Percentiles rank a stretch among this genome's conserved stretches.
phyloP scores from a whole-genome alignment of 2,888 invertebrate genomes.

The Hartigia nigra region DNA sequence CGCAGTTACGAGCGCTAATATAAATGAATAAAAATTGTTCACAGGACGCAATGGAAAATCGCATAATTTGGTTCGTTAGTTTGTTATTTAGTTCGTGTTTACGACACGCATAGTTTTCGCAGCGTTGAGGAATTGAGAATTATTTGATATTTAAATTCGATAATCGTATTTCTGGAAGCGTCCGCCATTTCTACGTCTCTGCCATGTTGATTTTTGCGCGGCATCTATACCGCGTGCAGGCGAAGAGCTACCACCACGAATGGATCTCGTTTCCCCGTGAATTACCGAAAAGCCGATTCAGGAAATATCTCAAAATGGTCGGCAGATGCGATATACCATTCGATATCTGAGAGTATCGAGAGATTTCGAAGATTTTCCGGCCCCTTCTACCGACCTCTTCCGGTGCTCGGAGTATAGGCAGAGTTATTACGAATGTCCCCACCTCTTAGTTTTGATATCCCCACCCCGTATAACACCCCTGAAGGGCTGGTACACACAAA shows the following conservation, averaged over 20 bases:
- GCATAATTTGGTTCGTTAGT: constrained; percentile 62
- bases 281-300: background rate
- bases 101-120: constrained; percentile 36
- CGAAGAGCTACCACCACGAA: constrained; percentile 8
- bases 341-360: background rate
- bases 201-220: constrained; percentile 61
- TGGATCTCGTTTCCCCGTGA: background rate
- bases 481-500: constrained; percentile 50
- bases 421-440: constrained; percentile 52
- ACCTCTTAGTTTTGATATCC: constrained; percentile 48
- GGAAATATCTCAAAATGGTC: background rate
- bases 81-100: constrained; percentile 58
- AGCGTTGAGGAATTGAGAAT: constrained; percentile 40
- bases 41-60: constrained; percentile 26
- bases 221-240: constrained; percentile 22
- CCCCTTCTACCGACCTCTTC: constrained; percentile 9
- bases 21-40: background rate
- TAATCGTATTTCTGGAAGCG: constrained; percentile 49
- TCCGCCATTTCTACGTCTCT: constrained; percentile 58
- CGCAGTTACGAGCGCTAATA: background rate
- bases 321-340: background rate
- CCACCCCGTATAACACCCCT: constrained; percentile 45
- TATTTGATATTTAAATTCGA: constrained; percentile 62
- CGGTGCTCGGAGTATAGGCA: constrained; percentile 19
- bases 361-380: background rate